These are phyloP conservation scores for Corvus hawaiiensis DNA, from an alignment of 2,113 vertebrate genomes.

Conservation along the genomic window DNA sequence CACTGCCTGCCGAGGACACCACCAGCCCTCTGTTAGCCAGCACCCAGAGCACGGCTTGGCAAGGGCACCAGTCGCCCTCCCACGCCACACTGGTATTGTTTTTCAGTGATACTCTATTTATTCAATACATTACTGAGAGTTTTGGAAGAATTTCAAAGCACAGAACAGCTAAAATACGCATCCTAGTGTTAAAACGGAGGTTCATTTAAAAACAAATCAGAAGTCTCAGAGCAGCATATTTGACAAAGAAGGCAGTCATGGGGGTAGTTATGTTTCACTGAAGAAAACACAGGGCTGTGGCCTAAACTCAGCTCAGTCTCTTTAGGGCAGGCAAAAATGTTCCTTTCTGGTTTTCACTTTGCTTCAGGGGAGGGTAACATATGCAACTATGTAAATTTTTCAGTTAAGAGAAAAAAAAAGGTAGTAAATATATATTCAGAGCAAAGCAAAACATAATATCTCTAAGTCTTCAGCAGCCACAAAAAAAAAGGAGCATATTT, in stretches of 20 bases:
- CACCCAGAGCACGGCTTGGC: rapidly evolving
- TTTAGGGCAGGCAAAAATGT: not conserved
- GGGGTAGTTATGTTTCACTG: not conserved
- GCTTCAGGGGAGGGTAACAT: not conserved
- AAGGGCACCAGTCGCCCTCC: rapidly evolving
- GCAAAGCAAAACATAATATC: not conserved
- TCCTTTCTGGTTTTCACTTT: not conserved
- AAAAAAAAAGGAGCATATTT: not conserved
- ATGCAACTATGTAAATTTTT: not conserved
- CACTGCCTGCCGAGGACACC: constrained; percentile 53
- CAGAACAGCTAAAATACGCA: not conserved
- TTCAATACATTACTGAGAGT: rapidly evolving
- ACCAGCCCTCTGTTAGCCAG: not conserved
- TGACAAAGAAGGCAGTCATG: not conserved
- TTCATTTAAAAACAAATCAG: not conserved
- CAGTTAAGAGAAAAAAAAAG: not conserved
- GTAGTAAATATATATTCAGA: not conserved
- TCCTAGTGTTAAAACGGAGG: not conserved
- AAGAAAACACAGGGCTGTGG: not conserved
- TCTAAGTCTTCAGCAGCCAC: not conserved
- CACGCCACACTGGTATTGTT: rapidly evolving
- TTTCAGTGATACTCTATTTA: not conserved
- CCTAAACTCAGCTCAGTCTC: not conserved
- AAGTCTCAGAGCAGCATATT: not conserved
- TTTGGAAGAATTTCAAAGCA: not conserved